phyloP scores from a whole-genome alignment of 2,113 vertebrate genomes.

The Onychostoma macrolepis region DNA sequence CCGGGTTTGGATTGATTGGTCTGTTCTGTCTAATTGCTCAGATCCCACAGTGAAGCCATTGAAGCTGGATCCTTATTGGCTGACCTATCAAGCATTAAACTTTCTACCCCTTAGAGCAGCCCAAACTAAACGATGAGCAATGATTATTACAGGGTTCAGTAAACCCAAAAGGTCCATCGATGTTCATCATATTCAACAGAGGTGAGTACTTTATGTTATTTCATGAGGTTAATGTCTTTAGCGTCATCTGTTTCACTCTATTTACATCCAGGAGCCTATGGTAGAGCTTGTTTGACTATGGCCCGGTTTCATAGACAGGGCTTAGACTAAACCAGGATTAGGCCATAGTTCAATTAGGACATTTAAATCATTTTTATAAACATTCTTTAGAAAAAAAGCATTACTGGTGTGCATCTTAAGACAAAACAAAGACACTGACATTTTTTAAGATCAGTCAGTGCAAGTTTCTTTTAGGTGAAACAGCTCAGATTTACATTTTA shows the following conservation, averaged over 20 bases:
- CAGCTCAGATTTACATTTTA: too few species aligned
- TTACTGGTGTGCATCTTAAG: too few species aligned
- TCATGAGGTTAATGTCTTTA: background rate
- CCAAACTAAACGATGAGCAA: constrained; percentile 43
- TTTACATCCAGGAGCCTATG: background rate
- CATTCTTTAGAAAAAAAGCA: too few species aligned
- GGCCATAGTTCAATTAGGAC: too few species aligned
- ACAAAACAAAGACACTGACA: too few species aligned
- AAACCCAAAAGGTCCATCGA: constrained; percentile 7
- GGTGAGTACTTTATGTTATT: constrained; percentile 16
- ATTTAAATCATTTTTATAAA: too few species aligned
- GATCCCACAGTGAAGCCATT: constrained; percentile 32
- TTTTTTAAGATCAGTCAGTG: too few species aligned
- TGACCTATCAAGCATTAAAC: constrained; percentile 19
- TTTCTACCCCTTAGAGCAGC: background rate
- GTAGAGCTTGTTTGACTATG: too few species aligned
- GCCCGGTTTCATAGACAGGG: too few species aligned
- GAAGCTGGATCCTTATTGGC: constrained; percentile 6
- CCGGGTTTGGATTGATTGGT: constrained; percentile 6
- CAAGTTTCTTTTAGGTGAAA: too few species aligned
- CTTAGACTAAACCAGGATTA: too few species aligned
- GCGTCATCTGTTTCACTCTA: background rate
- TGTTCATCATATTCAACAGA: constrained; percentile 8
- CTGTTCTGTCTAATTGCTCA: background rate
- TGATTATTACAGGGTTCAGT: constrained; percentile 36